Evolutionary conservation across 2,113 vertebrate species (phyloP), one percentile per base, ranked within the genome.

Genomic region (Anguilla japonica): DNA sequence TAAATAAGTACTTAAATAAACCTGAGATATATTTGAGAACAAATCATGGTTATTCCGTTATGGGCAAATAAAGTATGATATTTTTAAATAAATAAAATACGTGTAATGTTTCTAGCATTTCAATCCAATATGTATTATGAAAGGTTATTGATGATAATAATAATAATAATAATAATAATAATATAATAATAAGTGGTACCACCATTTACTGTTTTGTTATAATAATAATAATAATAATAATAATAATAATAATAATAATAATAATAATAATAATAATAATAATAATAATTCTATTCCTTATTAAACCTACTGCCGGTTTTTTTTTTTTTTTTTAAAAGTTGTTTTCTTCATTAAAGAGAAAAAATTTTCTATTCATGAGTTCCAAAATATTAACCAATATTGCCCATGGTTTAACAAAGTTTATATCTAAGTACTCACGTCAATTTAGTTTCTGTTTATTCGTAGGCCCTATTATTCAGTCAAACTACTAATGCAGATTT

Each of bases 401-500:
- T 75, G 34, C 26, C 11, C 39, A 34, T 4, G 39, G 11, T n/a
- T 57, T 83, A 57, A 60, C 13, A 11, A n/a, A 15, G 18, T 16
- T 16, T 56, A 39, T 56, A 57, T 46, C 78, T 57, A 29, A 83
- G 56, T 56, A 26, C 3, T 56, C 29, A 82, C 14, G 34, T 29
- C 13, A 39, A 6, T n/a, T 29, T 57, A 53, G 20, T 83, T 14
- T 26, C 26, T 53, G 83, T 84, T 71, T 75, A 75, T 75, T 84
- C 20, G 63, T 84, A 46, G 43, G 43, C 43, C 43, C 43, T 46
- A 43, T 75, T 75, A 84, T 85, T 41, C 60, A 82, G 79, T 71
- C 79, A 81, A 56, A 81, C 75, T 85, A 26, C n/a, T 46, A 41
- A 39, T 60, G n/a, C 18, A 40, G 75, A 85, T 85, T 41, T 41